Percentiles rank a stretch among this genome's conserved stretches.
Evolutionary conservation across 2,797 vertebrate genomes (phyloP).

Genomic region (Pogonophryne albipinna): DNA sequence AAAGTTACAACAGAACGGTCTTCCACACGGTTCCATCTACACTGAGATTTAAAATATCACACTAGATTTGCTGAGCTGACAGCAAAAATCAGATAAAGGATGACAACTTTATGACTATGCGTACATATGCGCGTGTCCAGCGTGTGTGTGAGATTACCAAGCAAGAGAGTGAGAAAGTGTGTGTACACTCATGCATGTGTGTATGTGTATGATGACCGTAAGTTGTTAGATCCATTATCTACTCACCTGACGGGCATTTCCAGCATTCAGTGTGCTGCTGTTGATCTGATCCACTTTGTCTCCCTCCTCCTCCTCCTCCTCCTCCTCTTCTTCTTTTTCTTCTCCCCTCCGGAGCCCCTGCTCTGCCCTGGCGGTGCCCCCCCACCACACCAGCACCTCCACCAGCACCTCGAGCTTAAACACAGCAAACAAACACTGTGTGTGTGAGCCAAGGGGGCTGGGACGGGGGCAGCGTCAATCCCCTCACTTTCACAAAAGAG

Average conservation of each 20-base stretch:
- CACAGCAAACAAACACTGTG: constrained; percentile 79
- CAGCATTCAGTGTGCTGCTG: constrained; percentile 73
- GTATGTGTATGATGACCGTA: constrained; percentile 45
- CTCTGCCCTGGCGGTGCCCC: constrained; percentile 72
- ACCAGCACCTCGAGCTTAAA: constrained; percentile 69
- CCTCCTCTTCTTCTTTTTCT: constrained; percentile 29
- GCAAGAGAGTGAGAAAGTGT: constrained; percentile 17
- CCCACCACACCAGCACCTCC: constrained; percentile 60
- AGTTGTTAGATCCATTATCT: constrained; percentile 69
- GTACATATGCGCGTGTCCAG: neutral
- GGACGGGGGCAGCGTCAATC: constrained; percentile 72
- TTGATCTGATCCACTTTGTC: constrained; percentile 74
- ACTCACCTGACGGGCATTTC: constrained; percentile 89
- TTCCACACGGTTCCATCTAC: neutral
- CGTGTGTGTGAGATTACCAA: constrained; percentile 13
- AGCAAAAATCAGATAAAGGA: constrained; percentile 21
- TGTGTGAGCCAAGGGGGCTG: constrained; percentile 70
- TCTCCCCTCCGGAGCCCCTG: constrained; percentile 64
- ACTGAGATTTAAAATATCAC: neutral
- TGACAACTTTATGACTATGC: constrained; percentile 40
- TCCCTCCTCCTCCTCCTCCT: constrained; percentile 45
- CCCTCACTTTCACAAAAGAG: constrained; percentile 79
- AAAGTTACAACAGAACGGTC: constrained; percentile 3
- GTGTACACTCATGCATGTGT: constrained; percentile 5
- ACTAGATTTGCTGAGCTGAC: constrained; percentile 4